Conservation (phyloP, 2,113 vertebrate genomes). For the Dasyornis broadbenti region DNA sequence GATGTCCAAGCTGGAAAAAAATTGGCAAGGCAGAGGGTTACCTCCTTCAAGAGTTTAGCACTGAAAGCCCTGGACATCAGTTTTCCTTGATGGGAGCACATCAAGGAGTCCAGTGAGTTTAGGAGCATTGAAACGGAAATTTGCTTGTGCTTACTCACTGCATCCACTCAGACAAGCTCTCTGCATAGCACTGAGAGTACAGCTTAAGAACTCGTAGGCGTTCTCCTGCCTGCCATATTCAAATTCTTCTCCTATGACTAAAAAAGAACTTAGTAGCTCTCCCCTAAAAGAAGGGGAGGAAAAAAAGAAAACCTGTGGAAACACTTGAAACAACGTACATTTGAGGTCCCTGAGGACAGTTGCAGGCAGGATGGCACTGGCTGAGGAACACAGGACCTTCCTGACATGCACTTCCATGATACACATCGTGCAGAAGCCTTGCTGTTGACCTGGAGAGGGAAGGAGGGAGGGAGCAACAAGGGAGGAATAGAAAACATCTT, state of each 20-base stretch:
- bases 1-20: conserved; percentile 77
- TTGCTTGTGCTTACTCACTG: conserved; percentile 73
- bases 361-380: background rate
- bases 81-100: background rate
- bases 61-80: background rate
- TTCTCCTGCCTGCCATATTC: conserved; percentile 88
- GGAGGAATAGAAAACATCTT: background rate
- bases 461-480: background rate
- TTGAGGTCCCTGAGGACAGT: background rate
- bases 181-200: conserved; percentile 89
- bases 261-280: background rate
- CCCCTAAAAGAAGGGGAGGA: background rate
- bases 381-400: background rate
- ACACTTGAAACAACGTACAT: background rate
- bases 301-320: background rate
- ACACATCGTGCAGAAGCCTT: background rate
- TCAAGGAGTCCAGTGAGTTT: background rate
- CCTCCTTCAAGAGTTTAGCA: background rate
- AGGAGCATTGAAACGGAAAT: rapidly evolving
- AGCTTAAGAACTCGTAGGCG: conserved; percentile 87
- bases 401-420: background rate
- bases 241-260: conserved; percentile 89
- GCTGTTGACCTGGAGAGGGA: background rate
- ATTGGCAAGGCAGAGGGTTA: background rate
- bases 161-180: conserved; percentile 83